Evolutionary conservation across 2,113 vertebrate species (phyloP).

Genomic region (Pomatorhinus ruficollis): DNA sequence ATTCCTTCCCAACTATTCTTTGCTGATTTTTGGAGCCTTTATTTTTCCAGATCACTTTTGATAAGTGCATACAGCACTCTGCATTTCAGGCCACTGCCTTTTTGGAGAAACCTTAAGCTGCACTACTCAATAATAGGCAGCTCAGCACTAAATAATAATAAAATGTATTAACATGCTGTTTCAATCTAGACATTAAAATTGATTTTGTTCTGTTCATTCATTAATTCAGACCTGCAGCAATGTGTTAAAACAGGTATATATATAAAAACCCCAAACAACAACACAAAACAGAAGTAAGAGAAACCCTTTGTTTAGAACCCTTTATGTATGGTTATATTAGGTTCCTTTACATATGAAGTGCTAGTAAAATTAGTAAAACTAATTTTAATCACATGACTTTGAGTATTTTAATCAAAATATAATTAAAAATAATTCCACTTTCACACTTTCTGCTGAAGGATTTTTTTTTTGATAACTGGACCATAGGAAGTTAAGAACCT

Average conservation of each 20-base stretch:
- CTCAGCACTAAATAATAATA: not conserved
- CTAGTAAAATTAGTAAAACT: not conserved
- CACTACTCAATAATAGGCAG: not conserved
- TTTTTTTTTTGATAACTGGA: not conserved
- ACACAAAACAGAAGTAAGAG: not conserved
- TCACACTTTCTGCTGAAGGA: not conserved
- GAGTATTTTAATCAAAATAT: not conserved
- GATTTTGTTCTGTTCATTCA: not conserved
- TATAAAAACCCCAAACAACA: not conserved
- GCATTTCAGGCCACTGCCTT: not conserved
- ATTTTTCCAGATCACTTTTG: not conserved
- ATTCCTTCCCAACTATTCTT: not conserved
- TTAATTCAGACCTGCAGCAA: not conserved
- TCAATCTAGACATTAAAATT: not conserved
- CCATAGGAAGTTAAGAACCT: not conserved
- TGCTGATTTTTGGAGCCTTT: not conserved
- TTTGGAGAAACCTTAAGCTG: not conserved
- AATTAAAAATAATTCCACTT: not conserved
- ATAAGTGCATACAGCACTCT: not conserved
- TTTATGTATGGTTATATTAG: not conserved
- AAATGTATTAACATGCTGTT: not conserved
- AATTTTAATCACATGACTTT: not conserved
- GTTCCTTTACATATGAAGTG: not conserved
- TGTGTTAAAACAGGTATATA: not conserved
- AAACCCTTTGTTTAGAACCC: rapidly evolving